A percentile compares a stretch with the other conserved stretches of the same genome.
phyloP scores from a whole-genome alignment of 2,888 invertebrate genomes.

The Mystacides longicornis region DNA sequence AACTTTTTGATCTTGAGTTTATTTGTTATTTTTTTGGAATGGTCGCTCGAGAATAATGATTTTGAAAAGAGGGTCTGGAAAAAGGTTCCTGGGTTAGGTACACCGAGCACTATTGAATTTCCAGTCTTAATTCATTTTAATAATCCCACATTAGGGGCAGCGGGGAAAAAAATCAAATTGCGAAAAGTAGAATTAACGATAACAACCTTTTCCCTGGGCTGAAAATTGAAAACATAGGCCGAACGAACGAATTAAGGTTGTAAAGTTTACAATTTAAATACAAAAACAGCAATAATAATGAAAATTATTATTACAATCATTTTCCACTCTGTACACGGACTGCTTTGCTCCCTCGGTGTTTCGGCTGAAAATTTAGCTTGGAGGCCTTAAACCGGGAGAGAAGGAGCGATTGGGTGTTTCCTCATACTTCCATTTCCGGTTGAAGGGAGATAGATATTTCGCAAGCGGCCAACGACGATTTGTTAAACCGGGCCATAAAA shows the following conservation, averaged over 20 bases:
- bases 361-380: constrained; percentile 1
- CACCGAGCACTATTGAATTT: too few species aligned
- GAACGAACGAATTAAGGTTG: not conserved
- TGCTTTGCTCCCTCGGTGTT: not conserved
- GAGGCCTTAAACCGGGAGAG: not conserved
- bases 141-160: not conserved
- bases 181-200: not conserved
- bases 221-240: not conserved
- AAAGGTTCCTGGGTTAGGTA: too few species aligned
- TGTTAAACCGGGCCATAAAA: constrained; percentile 5
- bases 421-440: not conserved
- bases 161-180: not conserved
- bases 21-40: too few species aligned
- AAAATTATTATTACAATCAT: constrained; percentile 3
- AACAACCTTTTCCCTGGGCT: constrained; percentile 1
- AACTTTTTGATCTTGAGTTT: too few species aligned
- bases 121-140: not conserved
- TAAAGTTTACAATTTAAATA: not conserved
- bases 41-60: too few species aligned
- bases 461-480: not conserved
- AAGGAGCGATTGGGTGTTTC: too few species aligned
- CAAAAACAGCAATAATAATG: constrained; percentile 1
- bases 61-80: too few species aligned
- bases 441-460: not conserved
- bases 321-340: not conserved